Evolutionary conservation across 1,140 invertebrate genomes (phyloP), one percentile per base, ranked within the genome.

Genomic region (Trachymyrmex septentrionalis): DNA sequence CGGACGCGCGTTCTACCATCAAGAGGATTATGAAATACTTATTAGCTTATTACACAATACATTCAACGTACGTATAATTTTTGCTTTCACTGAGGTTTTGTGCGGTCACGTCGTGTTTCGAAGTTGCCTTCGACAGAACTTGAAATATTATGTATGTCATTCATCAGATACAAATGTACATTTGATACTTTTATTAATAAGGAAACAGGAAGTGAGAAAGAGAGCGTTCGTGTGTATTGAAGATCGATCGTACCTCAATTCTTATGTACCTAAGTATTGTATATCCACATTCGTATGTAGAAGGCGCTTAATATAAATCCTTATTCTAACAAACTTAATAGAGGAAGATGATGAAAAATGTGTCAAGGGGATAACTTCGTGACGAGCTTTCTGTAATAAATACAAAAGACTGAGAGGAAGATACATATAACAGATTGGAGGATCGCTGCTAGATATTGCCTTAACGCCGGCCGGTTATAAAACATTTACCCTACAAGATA

Each of bases 241-340:
- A n/a, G 30, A 69, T 81, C 50, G 64, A 81, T 81, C 34, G 53
- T 4, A 27, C 9, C 50, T 71, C 19, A 21, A 59, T 48, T 44
- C 34, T 53, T 34, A 48, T 48, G 9, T 76, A 24, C 10, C 44
- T 34, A 48, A 66, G 44, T 64, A n/a, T n/a, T n/a, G n/a, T n/a
- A 57, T 19, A 71, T 57, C 63, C 48, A 53, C 48, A 44, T 61
- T 34, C 48, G n/a, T 19, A 30, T 69, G 10, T 61, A 19, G 34
- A 10, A 44, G 30, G 30, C n/a, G 50, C 50, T 81, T 59, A 81
- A 81, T 71, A 81, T 81, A 81, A 81, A 57, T 38, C 66, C 19
- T 21, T 81, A 44, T 57, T 44, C 48, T 81, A 71, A 71, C 34
- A 81, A 81, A 71, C 78, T 16, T 44, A 30, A 71, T 50, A 69